Conservation (phyloP, 2,797 vertebrate genomes). For the Pitangus sulphuratus region DNA sequence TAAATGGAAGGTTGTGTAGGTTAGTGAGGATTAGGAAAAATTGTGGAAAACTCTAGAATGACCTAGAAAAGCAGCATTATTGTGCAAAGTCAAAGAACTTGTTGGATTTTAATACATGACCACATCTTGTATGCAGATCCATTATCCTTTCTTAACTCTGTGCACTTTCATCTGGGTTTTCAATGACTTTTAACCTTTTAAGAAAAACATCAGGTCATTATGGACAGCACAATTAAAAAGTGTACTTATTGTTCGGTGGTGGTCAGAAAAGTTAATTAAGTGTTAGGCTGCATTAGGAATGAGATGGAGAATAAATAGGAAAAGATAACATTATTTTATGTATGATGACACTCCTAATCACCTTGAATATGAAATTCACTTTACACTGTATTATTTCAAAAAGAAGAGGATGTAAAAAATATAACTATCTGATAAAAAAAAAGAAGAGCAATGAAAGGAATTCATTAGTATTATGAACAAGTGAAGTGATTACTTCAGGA, state of each 20-base stretch:
- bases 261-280: slow-evolving; percentile 35
- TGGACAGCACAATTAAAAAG: slow-evolving; percentile 16
- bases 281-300: not conserved
- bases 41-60: not conserved
- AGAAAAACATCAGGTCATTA: not conserved
- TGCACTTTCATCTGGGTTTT: not conserved
- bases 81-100: not conserved
- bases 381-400: not conserved
- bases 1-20: not conserved
- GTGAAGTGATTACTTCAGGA: not conserved
- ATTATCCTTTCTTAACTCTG: not conserved
- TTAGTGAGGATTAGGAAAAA: not conserved
- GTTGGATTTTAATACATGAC: not conserved
- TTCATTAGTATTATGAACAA: not conserved
- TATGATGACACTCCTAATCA: not conserved
- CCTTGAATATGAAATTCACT: not conserved
- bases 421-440: not conserved
- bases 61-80: not conserved
- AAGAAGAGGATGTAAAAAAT: not conserved
- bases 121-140: not conserved
- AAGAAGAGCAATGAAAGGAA: not conserved
- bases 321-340: not conserved
- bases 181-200: not conserved
- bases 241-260: not conserved
- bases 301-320: not conserved